These are phyloP conservation scores for Epinephelus moara DNA, from an alignment of 2,113 vertebrate genomes.

Conservation along the genomic window DNA sequence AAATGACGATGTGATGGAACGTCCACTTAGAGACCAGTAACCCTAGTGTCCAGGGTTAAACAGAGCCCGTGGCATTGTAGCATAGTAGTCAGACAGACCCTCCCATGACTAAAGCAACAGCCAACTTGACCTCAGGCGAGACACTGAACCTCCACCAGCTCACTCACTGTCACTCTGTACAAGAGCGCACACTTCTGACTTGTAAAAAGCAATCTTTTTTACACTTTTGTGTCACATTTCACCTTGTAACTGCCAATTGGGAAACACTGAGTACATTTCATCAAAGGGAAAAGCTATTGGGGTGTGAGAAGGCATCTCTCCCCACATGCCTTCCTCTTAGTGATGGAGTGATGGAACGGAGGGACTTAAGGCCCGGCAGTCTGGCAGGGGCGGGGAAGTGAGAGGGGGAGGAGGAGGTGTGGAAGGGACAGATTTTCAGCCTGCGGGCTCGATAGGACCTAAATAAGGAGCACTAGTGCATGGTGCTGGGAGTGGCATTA, in stretches of 20 bases:
- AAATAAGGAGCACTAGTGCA: slow-evolving; percentile 74
- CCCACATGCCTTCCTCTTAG: slow-evolving; percentile 37
- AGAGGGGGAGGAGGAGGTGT: slow-evolving; percentile 31
- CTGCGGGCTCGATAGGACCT: slow-evolving; percentile 63
- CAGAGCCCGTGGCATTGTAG: not conserved
- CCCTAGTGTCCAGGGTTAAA: not conserved
- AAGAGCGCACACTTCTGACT: slow-evolving; percentile 32
- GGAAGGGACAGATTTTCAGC: slow-evolving; percentile 76
- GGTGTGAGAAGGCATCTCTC: slow-evolving; percentile 48
- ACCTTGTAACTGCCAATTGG: slow-evolving; percentile 63
- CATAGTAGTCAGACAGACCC: not conserved
- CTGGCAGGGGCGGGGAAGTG: slow-evolving; percentile 40
- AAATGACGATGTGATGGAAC: not conserved
- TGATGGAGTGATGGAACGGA: slow-evolving; percentile 60
- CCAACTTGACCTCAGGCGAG: slow-evolving; percentile 31
- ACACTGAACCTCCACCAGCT: slow-evolving; percentile 29
- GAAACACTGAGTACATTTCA: slow-evolving; percentile 58
- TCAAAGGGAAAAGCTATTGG: slow-evolving; percentile 45
- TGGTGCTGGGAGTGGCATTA: slow-evolving; percentile 65
- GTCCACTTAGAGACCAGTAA: not conserved
- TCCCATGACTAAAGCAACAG: slow-evolving; percentile 29
- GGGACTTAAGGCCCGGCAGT: slow-evolving; percentile 45
- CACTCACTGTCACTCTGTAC: slow-evolving; percentile 41
- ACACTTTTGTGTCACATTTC: slow-evolving; percentile 62
- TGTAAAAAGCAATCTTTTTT: slow-evolving; percentile 45